These are phyloP conservation scores for Phoxinus dragarum DNA, from an alignment of 2,797 vertebrate genomes.

Conservation along the genomic window DNA sequence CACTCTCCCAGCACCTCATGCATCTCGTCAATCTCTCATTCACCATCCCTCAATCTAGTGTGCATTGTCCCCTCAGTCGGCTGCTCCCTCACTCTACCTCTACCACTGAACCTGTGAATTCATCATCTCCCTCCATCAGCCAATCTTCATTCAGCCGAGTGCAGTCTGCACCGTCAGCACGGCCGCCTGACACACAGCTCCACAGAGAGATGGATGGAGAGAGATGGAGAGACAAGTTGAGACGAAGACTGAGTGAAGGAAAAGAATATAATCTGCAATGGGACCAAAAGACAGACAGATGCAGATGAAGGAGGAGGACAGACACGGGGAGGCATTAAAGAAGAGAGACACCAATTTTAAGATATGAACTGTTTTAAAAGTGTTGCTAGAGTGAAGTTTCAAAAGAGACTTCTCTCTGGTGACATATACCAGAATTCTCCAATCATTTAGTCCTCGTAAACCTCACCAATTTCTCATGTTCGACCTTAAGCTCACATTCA, in stretches of 20 bases:
- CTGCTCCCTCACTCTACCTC: constrained; percentile 31
- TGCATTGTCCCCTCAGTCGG: background rate
- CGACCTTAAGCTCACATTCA: background rate
- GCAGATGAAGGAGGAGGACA: constrained; percentile 1
- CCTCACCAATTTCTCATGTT: too few relatives aligned
- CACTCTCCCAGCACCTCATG: background rate
- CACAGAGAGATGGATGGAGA: constrained; percentile 32
- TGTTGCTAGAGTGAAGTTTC: background rate
- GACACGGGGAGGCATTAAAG: background rate
- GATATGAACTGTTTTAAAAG: background rate
- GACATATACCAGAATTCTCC: background rate
- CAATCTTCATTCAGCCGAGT: constrained; percentile 44
- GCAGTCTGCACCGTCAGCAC: constrained; percentile 56
- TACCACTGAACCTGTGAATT: constrained; percentile 47
- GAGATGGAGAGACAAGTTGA: constrained; percentile 46
- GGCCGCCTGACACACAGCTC: constrained; percentile 8
- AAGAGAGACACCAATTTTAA: background rate
- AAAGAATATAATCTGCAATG: constrained; percentile 20
- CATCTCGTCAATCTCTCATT: constrained; percentile 24
- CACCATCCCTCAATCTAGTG: constrained; percentile 23
- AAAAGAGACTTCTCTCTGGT: background rate
- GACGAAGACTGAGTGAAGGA: constrained; percentile 16
- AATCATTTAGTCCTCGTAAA: background rate
- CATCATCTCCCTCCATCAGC: constrained; percentile 52
- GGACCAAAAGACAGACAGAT: background rate